Base-by-base conservation (phyloP, 1,140 invertebrate species). In the Oscheius sp. region DNA sequence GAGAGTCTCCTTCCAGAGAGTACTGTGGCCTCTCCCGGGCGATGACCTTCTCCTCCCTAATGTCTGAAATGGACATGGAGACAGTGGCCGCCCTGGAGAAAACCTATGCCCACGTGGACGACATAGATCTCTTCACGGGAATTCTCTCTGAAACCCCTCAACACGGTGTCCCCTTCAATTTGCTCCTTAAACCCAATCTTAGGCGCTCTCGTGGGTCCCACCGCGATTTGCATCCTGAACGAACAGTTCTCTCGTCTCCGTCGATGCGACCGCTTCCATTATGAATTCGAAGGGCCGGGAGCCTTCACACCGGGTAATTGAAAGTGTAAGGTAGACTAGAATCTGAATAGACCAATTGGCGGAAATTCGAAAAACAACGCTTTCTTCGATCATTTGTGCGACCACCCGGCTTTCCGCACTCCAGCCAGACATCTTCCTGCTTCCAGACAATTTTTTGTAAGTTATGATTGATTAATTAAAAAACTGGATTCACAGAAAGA, bases 241-340 rank as follows among this genome's bases (percentile, higher is more conserved):
- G 88, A 88, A 75, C 89, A 90, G 78, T 89, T 90, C 79, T 80
- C 82, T 63, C 80, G 85, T 61, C 73, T 89, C 3, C 85, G 93
- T 80, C 87, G 91, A 72, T 95, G 95, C 58, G 95, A 98, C 85
- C 88, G 94, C 80, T 97, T 95, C 85, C 97, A 93, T 92, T 97
- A 94, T 80, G 94, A 97, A 84, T 88, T 94, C 61, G 69, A 83
- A 45, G 13, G 45, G 18, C 67, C 78, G 10, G 76, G 79, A 59
- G 42, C 62, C 31, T 84, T 82, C 49, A 82, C 58, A 15, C 62
- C 38, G 46, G 80, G 78, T 83, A 80, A 3, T 76, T 23, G 26
- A 18, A 2, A 31, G n/a, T 32, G 10, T n/a, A 18, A 1, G 38
- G 49, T 45, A 23, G 20, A 58, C 35, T 64, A n/a, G n/a, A n/a